phyloP scores from a whole-genome alignment of 2,888 invertebrate genomes.

The Cantharis rufa region DNA sequence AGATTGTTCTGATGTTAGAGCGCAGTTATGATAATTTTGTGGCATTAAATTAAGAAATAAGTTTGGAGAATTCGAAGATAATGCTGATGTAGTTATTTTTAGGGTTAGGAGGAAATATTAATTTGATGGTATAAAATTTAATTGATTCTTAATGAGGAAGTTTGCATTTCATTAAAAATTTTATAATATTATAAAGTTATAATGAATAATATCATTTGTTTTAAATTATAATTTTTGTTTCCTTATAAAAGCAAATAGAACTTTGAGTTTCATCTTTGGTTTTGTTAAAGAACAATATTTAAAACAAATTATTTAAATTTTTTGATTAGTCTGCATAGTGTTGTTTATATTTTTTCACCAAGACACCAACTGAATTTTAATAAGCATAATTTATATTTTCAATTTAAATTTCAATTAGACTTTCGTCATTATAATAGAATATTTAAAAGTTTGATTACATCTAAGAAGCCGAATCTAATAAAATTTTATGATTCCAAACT shows the following conservation, averaged over 20 bases:
- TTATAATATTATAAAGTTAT: too few species aligned
- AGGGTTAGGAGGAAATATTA: too few species aligned
- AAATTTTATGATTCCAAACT: background rate
- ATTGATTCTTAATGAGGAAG: too few species aligned
- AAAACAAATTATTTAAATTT: background rate
- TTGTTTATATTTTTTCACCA: background rate
- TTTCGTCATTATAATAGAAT: background rate
- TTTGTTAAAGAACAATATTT: background rate
- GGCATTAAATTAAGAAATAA: too few species aligned
- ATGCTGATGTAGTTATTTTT: too few species aligned
- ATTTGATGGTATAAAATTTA: too few species aligned
- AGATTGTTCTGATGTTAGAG: too few species aligned
- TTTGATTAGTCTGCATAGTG: background rate
- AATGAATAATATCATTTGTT: too few species aligned
- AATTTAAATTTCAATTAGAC: background rate
- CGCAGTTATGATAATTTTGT: too few species aligned
- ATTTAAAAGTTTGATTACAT: background rate
- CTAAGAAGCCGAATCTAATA: background rate
- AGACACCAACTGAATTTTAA: background rate
- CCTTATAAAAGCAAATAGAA: background rate
- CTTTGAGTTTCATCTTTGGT: background rate
- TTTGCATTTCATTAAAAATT: too few species aligned
- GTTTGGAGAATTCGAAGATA: too few species aligned
- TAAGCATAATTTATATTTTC: background rate
- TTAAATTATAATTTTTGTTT: too few species aligned